Evolutionary conservation across 1,140 invertebrate genomes (phyloP), one percentile per base, ranked within the genome.

Genomic region (Listronotus bonariensis): DNA sequence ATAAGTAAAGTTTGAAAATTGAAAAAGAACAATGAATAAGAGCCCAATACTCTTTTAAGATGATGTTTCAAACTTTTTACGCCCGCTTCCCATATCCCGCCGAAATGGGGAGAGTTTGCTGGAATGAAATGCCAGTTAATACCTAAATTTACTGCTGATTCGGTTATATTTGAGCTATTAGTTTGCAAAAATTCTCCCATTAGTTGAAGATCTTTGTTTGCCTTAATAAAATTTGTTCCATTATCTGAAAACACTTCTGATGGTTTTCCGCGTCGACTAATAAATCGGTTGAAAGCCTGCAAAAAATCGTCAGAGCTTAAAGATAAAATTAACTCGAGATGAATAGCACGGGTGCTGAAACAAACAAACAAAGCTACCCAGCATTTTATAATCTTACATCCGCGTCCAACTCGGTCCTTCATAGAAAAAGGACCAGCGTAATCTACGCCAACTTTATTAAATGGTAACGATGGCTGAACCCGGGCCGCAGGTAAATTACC

Each of bases 341-440:
- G 10, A 76, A 52, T 26, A 26, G 20, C 20, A 5, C 20, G 20
- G 20, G 20, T 26, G 5, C 20, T 26, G 2, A 26, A 3, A 68
- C 78, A 81, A 6, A 78, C 62, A 51, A 80, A 79, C 1, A 81
- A 3, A 17, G 43, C 68, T 38, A 74, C 18, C 61, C 77, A 77
- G 38, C 68, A 68, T 45, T 75, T 77, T 34, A n/a, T 65, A 51
- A 61, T 58, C 20, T 48, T 60, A 52, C 20, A 32, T n/a, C 72
- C 63, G 3, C 68, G 60, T 7, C 64, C 60, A n/a, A 58, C 61
- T 17, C 63, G 34, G 38, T 69, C 70, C 18, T 68, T 32, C 38
- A 77, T 67, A 9, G 54, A 45, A n/a, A 78, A 63, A n/a, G 78
- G 74, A 7, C 76, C 74, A 20, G 62, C 69, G 45, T 72, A 74